These are phyloP conservation scores for Phrynocephalus versicolor DNA, from an alignment of 2,113 vertebrate genomes.

Conservation along the genomic window DNA sequence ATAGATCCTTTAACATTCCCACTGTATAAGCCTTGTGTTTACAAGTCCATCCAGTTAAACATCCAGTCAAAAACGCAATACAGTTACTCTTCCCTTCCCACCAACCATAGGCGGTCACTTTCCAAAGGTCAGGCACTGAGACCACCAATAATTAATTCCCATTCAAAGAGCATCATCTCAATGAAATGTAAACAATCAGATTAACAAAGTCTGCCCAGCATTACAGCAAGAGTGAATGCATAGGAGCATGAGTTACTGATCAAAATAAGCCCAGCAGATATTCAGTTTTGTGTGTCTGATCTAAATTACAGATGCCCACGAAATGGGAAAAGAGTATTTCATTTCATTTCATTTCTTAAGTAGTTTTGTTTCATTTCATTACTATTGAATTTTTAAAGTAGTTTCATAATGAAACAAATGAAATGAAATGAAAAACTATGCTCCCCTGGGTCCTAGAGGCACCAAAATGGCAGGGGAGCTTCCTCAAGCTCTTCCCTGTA, in stretches of 20 bases:
- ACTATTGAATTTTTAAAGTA: too few species aligned
- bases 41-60: not conserved
- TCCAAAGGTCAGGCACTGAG: not conserved
- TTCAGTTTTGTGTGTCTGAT: not conserved
- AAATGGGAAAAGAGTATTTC: too few species aligned
- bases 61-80: not conserved
- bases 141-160: not conserved
- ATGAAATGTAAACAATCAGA: not conserved
- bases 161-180: not conserved
- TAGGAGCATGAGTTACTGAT: not conserved
- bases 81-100: not conserved
- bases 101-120: too few species aligned
- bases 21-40: not conserved
- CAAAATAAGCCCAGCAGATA: not conserved
- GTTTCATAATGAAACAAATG: too few species aligned
- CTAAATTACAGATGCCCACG: too few species aligned
- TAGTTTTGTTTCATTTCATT: too few species aligned
- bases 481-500: too few species aligned
- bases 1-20: not conserved
- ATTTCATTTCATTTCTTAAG: too few species aligned
- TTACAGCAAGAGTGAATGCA: not conserved
- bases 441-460: too few species aligned
- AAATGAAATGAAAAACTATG: too few species aligned
- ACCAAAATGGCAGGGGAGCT: too few species aligned
- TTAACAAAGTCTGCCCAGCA: not conserved